Evolutionary conservation across 2,113 vertebrate genomes (phyloP).

Genomic region (Nesogale talazaci): DNA sequence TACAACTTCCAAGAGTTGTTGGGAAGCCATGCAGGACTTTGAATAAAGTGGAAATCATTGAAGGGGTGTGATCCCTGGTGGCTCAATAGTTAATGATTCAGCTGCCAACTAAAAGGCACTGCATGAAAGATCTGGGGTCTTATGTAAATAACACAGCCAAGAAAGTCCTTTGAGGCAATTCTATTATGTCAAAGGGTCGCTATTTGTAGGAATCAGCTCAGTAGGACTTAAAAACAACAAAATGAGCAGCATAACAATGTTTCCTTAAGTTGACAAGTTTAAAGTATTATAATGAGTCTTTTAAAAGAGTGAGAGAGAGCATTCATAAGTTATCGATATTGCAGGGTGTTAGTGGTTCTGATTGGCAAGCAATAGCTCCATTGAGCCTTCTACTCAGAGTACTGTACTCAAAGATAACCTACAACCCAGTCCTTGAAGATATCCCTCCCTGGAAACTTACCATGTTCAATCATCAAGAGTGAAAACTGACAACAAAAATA

Average conservation of each 20-base stretch:
- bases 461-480: neutral
- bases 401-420: neutral
- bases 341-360: neutral
- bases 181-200: neutral
- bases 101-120: neutral
- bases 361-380: neutral
- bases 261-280: constrained; percentile 18
- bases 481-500: constrained; percentile 27
- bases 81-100: neutral
- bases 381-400: constrained; percentile 29
- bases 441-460: neutral
- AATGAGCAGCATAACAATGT: neutral
- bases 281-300: neutral
- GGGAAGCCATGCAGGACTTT: neutral
- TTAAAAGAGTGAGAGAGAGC: neutral
- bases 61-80: neutral
- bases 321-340: constrained; percentile 19
- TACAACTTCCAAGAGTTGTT: neutral
- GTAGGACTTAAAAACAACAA: neutral
- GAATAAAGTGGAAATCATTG: neutral
- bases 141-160: neutral
- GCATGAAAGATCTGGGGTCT: neutral
- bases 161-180: neutral
- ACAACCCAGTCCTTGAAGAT: neutral
- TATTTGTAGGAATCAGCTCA: neutral